phyloP scores from a whole-genome alignment of 1,140 invertebrate genomes.

The Orius laevigatus region DNA sequence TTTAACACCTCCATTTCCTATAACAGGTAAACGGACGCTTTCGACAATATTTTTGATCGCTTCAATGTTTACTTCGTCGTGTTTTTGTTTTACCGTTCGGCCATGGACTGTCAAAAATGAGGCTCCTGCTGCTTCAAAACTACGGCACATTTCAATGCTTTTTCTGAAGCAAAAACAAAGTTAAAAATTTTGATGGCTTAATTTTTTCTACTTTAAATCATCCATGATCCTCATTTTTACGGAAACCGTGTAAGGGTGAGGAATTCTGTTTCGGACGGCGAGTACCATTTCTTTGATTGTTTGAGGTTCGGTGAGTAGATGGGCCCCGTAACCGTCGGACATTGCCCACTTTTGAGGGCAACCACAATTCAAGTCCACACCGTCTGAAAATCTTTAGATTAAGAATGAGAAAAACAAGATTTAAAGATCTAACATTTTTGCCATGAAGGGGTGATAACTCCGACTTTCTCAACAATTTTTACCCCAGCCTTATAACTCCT shows the following conservation, averaged over 20 bases:
- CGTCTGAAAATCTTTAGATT: slow-evolving; percentile 60
- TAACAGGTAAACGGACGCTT: slow-evolving; percentile 56
- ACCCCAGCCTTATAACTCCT: too few relatives aligned
- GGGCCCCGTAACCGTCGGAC: slow-evolving; percentile 76
- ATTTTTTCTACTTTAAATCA: slow-evolving; percentile 32
- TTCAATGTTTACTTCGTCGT: slow-evolving; percentile 57
- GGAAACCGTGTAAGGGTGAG: slow-evolving; percentile 67
- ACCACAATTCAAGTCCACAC: slow-evolving; percentile 91
- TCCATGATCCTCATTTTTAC: slow-evolving; percentile 75
- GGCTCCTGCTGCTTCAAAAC: slow-evolving; percentile 66
- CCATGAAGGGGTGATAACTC: too few relatives aligned
- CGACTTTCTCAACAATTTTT: too few relatives aligned
- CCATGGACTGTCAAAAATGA: slow-evolving; percentile 85
- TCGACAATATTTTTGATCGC: slow-evolving; percentile 57
- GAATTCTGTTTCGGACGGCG: slow-evolving; percentile 53
- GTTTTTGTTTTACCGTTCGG: slow-evolving; percentile 64
- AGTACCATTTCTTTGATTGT: slow-evolving; percentile 63
- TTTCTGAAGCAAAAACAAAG: slow-evolving; percentile 22
- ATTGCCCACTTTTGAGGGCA: slow-evolving; percentile 93
- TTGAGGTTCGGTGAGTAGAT: slow-evolving; percentile 68
- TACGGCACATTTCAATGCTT: slow-evolving; percentile 57
- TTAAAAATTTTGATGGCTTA: too few relatives aligned
- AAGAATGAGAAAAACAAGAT: slow-evolving; percentile 18
- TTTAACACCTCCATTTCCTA: slow-evolving; percentile 84
- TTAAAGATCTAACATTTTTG: too few relatives aligned